A percentile compares a stretch with the other conserved stretches of the same genome.
These are phyloP conservation scores for Eristalinus aeneus DNA, from an alignment of 2,888 invertebrate genomes.

Conservation along the genomic window DNA sequence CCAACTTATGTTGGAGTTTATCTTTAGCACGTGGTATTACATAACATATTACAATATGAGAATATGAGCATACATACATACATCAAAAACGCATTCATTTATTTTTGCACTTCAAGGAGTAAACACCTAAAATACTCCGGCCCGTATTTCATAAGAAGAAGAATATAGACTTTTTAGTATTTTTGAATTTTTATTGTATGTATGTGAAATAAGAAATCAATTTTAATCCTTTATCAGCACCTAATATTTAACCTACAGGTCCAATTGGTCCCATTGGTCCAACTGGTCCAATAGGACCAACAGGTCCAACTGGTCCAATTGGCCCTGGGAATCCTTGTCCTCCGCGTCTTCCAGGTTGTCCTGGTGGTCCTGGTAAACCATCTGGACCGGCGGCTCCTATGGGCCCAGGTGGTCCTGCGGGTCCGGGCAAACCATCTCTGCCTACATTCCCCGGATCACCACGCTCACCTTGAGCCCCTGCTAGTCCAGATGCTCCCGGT, in stretches of 20 bases:
- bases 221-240: not conserved
- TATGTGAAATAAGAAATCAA: not conserved
- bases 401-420: slow-evolving; percentile 48
- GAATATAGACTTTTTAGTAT: too few relatives aligned
- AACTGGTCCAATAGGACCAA: slow-evolving; percentile 34
- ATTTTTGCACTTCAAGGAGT: too few relatives aligned
- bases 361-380: slow-evolving; percentile 37
- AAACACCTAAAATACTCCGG: too few relatives aligned
- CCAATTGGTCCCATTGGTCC: slow-evolving; percentile 22
- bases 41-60: too few relatives aligned
- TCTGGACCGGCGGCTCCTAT: slow-evolving; percentile 37
- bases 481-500: slow-evolving; percentile 43
- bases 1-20: too few relatives aligned
- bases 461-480: slow-evolving; percentile 49
- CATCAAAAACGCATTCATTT: too few relatives aligned
- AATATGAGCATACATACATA: too few relatives aligned
- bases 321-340: slow-evolving; percentile 42
- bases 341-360: slow-evolving; percentile 43
- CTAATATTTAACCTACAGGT: not conserved
- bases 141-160: too few relatives aligned
- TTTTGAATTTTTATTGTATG: not conserved
- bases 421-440: slow-evolving; percentile 50
- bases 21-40: too few relatives aligned
- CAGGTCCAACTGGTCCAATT: slow-evolving; percentile 24
- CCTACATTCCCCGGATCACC: slow-evolving; percentile 51